Evolutionary conservation across 2,797 vertebrate species (phyloP).

Genomic region (Enteromius fasciolatus): DNA sequence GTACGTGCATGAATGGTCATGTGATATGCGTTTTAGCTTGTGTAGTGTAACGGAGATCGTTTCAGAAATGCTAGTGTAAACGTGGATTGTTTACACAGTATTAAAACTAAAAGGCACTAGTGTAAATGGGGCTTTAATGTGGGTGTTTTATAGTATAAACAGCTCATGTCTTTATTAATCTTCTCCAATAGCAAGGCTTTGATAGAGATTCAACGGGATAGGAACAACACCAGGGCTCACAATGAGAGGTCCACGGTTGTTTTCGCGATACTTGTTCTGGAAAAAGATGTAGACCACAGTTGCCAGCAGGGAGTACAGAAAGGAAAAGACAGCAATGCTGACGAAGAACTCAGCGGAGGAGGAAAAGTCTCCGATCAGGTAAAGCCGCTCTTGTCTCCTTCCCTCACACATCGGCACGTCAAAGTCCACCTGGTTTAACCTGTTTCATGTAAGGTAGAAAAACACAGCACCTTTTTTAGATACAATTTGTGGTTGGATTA

Average conservation of each 20-base stretch:
- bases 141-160: neutral
- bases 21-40: too few relatives aligned
- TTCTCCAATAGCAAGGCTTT: neutral
- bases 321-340: constrained; percentile 94
- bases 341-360: constrained; percentile 97
- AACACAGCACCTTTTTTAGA: neutral
- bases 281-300: constrained; percentile 94
- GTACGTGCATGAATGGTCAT: too few relatives aligned
- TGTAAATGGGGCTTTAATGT: too few relatives aligned
- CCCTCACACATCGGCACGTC: constrained; percentile 90
- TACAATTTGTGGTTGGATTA: neutral
- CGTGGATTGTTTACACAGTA: too few relatives aligned
- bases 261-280: constrained; percentile 93
- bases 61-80: too few relatives aligned
- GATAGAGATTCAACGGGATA: neutral
- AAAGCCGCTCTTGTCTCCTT: constrained; percentile 84
- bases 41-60: too few relatives aligned
- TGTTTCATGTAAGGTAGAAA: constrained; percentile 63
- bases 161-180: neutral
- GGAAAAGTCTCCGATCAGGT: constrained; percentile 91
- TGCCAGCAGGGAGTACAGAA: constrained; percentile 93
- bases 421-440: constrained; percentile 92
- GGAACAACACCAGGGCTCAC: constrained; percentile 78
- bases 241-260: constrained; percentile 91
- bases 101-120: too few relatives aligned